A percentile compares a stretch with the other conserved stretches of the same genome.
These are phyloP conservation scores for Anseranas semipalmata DNA, from an alignment of 2,113 vertebrate species.

Conservation along the genomic window DNA sequence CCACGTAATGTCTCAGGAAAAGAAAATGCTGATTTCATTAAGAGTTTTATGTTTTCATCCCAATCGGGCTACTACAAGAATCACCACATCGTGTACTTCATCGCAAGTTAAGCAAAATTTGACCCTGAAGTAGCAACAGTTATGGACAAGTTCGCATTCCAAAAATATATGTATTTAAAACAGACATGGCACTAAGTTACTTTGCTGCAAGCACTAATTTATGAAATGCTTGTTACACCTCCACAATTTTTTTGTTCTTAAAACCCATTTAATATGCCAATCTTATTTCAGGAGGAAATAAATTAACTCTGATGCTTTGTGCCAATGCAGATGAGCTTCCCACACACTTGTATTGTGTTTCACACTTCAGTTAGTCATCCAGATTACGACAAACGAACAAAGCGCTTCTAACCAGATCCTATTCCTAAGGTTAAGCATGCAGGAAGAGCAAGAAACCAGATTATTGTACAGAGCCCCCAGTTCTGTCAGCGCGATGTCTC, in stretches of 20 bases:
- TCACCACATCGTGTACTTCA: not conserved
- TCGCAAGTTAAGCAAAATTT: not conserved
- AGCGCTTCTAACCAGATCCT: not conserved
- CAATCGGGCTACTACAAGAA: not conserved
- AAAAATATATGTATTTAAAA: not conserved
- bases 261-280: conserved; percentile 58
- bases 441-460: not conserved
- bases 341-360: conserved; percentile 62
- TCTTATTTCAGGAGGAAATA: conserved; percentile 59
- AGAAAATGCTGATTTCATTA: not conserved
- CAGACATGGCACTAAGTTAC: conserved; percentile 1
- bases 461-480: not conserved
- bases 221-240: conserved; percentile 55
- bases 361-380: conserved; percentile 25
- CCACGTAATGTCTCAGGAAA: not conserved
- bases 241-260: conserved; percentile 61
- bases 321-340: conserved; percentile 70
- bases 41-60: not conserved
- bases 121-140: not conserved
- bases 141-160: not conserved
- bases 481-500: not conserved
- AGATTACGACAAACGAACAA: not conserved
- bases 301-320: conserved; percentile 66
- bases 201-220: conserved; percentile 33
- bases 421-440: not conserved